Percentiles rank a stretch among this genome's conserved stretches.
Evolutionary conservation across 2,113 vertebrate genomes (phyloP).

Genomic region (Megaleporinus macrocephalus): DNA sequence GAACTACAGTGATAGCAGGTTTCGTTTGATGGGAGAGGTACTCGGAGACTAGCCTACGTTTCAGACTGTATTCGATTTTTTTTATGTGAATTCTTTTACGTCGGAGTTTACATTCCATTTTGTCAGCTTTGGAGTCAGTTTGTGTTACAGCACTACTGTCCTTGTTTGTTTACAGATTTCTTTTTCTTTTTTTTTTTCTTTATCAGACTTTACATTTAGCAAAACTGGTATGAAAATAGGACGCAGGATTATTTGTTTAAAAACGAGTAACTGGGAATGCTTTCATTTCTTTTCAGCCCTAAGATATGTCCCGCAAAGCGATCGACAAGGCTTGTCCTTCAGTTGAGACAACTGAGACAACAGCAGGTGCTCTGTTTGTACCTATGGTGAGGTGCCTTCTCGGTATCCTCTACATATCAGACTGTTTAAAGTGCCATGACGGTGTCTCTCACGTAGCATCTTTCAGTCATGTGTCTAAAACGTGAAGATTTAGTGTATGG

Average conservation of each 20-base stretch:
- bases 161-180: conserved; percentile 73
- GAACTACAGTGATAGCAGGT: conserved; percentile 46
- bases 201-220: conserved; percentile 55
- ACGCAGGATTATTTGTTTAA: conserved; percentile 17
- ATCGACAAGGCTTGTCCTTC: conserved; percentile 32
- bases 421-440: conserved; percentile 54
- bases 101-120: conserved; percentile 81
- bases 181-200: conserved; percentile 48
- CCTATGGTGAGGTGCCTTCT: conserved; percentile 21
- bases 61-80: conserved; percentile 24
- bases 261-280: conserved; percentile 14
- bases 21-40: conserved; percentile 52
- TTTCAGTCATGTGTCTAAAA: conserved; percentile 73
- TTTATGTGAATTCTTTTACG: conserved; percentile 52
- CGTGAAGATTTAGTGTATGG: conserved; percentile 49
- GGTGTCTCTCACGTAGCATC: conserved; percentile 63
- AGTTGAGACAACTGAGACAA: conserved; percentile 39
- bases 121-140: conserved; percentile 63
- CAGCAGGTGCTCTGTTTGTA: conserved; percentile 34
- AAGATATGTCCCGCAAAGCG: conserved; percentile 30
- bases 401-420: conserved; percentile 55
- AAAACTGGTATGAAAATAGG: conserved; percentile 33
- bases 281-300: conserved; percentile 19
- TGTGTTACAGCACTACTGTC: conserved; percentile 57
- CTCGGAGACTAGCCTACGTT: background rate